Base-by-base conservation (phyloP, 2,888 invertebrate species). In the Podabrus alpinus region DNA sequence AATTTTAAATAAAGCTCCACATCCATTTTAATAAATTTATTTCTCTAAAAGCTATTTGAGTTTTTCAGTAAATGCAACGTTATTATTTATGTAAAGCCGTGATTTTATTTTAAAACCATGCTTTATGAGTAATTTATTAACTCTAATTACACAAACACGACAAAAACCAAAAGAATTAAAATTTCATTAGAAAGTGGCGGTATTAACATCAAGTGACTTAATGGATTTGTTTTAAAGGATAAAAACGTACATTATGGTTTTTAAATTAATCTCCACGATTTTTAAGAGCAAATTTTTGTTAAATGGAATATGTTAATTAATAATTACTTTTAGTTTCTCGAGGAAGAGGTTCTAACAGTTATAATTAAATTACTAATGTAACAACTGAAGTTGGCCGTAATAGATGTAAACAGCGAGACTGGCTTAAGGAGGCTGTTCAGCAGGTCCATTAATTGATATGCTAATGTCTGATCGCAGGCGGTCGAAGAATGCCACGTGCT, bases 391-490 rank as follows among this genome's bases (percentile, higher is more conserved):
- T 72, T 64, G 59, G 25, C 59, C 69, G 72, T 80, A 80, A 76
- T 78, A 61, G 73, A 76, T 79, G 76, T 79, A 80, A 80, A 79
- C 82, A 82, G 86, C 13, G 85, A 84, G 86, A 87, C 87, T 87
- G 86, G 86, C 83, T 84, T 84, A 86, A 86, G 85, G 88, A 88
- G 86, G 87, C 87, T 86, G 85, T 80, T 83, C 85, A 86, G 88
- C 86, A 82, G 84, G 84, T 84, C 82, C 83, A 84, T 83, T 84
- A 84, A 84, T 84, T 83, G 84, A 83, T 83, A 84, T 84, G 84
- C 83, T 83, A 84, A 84, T 84, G 80, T 77, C 75, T 77, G 81
- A 80, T 80, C 79, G 80, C 81, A 81, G 82, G 79, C 80, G 79
- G 81, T 80, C 75, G 77, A 76, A n/a, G 78, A 74, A 76, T 71